phyloP scores from a whole-genome alignment of 2,113 vertebrate genomes.

The Cavia porcellus region DNA sequence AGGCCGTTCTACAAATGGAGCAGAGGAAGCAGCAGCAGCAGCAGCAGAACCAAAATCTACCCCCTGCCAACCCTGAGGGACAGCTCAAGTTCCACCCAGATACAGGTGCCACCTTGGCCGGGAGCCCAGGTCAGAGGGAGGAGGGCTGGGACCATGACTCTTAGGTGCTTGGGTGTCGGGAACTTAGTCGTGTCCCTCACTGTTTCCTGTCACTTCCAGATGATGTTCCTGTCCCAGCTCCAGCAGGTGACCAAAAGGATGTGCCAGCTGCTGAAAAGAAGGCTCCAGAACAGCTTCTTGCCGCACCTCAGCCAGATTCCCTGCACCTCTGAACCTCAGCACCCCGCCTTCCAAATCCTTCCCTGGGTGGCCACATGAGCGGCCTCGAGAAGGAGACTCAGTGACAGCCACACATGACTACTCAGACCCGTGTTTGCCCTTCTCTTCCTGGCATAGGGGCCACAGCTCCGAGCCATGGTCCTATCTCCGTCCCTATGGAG shows the following conservation, averaged over 20 bases:
- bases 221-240: conserved; percentile 74
- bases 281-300: background rate
- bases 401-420: background rate
- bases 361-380: background rate
- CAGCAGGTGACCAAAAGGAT: conserved; percentile 70
- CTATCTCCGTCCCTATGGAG: background rate
- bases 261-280: conserved; percentile 61
- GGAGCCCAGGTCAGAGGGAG: background rate
- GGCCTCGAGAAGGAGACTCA: background rate
- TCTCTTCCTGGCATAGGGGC: background rate
- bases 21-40: conserved; percentile 90
- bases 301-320: conserved; percentile 39
- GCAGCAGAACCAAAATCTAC: conserved; percentile 68
- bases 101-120: conserved; percentile 67
- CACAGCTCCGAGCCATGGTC: background rate
- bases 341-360: background rate
- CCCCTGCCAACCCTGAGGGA: conserved; percentile 85
- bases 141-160: background rate
- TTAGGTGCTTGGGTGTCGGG: background rate
- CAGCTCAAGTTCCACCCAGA: conserved; percentile 88
- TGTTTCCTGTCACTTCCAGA: conserved; percentile 12
- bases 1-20: conserved; percentile 94
- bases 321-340: conserved; percentile 57
- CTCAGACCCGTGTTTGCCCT: background rate
- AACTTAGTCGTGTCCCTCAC: background rate